Evolutionary conservation across 2,797 vertebrate species (phyloP).

Genomic region (Allobates femoralis): DNA sequence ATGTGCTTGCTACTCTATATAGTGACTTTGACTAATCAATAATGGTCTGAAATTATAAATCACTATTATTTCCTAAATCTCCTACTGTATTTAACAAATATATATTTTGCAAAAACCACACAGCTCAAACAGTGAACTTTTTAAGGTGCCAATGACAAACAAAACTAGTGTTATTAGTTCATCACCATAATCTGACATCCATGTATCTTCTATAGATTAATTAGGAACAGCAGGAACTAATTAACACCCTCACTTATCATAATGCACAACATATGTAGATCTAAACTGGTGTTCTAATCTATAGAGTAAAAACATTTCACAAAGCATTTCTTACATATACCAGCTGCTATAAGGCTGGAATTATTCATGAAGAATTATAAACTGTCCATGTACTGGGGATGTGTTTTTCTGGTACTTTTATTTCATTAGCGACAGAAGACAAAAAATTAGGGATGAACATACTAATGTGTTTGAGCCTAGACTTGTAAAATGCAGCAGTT

Average conservation of each 20-base stretch:
- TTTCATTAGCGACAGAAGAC: not conserved
- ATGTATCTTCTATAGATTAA: not conserved
- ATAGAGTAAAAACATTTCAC: not conserved
- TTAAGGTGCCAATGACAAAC: not conserved
- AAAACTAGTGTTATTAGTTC: not conserved
- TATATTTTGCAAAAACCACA: not conserved
- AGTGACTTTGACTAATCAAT: no score
- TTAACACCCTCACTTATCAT: not conserved
- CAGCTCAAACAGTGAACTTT: not conserved
- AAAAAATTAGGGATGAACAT: no score
- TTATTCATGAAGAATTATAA: not conserved
- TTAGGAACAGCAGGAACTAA: constrained; percentile 19
- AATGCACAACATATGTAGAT: constrained; percentile 13
- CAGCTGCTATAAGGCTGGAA: not conserved
- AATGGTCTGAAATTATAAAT: no score
- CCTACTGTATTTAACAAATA: not conserved
- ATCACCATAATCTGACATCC: not conserved
- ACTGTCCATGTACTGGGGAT: not conserved
- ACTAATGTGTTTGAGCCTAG: no score
- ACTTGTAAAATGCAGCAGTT: no score
- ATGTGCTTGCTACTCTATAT: no score
- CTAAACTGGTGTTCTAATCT: not conserved
- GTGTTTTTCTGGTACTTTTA: not conserved
- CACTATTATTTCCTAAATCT: no score
- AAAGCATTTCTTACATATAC: not conserved